Conservation (phyloP, 2,888 invertebrate species). For the Thymelicus acteon region DNA sequence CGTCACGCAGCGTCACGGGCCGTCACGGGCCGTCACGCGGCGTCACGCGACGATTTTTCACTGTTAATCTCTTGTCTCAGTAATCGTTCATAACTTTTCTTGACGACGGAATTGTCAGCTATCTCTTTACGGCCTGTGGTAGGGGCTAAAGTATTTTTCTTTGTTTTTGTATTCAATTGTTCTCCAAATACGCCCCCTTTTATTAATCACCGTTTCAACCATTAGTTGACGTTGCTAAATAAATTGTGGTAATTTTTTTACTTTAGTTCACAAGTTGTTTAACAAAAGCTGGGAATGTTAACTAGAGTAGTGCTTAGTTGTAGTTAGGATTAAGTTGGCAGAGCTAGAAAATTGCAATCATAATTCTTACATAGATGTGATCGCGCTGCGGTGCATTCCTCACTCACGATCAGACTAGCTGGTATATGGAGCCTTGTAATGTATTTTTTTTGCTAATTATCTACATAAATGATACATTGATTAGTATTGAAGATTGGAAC, state of each 20-base stretch:
- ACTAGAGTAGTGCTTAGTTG: too few species aligned
- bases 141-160: slow-evolving; percentile 26
- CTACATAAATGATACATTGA: too few species aligned
- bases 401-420: too few species aligned
- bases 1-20: slow-evolving; percentile 34
- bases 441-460: too few species aligned
- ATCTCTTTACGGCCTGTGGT: slow-evolving; percentile 42
- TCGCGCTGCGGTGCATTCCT: too few species aligned
- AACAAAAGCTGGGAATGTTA: background rate
- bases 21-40: slow-evolving; percentile 37
- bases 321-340: too few species aligned
- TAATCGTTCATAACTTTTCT: slow-evolving; percentile 50
- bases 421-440: too few species aligned
- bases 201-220: slow-evolving; percentile 28
- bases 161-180: slow-evolving; percentile 33
- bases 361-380: too few species aligned
- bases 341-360: too few species aligned
- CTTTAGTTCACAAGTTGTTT: slow-evolving; percentile 4
- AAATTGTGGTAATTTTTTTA: slow-evolving; percentile 24
- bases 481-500: too few species aligned
- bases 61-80: slow-evolving; percentile 48
- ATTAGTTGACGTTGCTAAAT: slow-evolving; percentile 26
- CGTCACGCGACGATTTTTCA: slow-evolving; percentile 50
- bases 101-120: slow-evolving; percentile 45
- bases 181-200: slow-evolving; percentile 25